Evolutionary conservation across 2,888 invertebrate genomes (phyloP).

Genomic region (Dicyrtomina minuta): DNA sequence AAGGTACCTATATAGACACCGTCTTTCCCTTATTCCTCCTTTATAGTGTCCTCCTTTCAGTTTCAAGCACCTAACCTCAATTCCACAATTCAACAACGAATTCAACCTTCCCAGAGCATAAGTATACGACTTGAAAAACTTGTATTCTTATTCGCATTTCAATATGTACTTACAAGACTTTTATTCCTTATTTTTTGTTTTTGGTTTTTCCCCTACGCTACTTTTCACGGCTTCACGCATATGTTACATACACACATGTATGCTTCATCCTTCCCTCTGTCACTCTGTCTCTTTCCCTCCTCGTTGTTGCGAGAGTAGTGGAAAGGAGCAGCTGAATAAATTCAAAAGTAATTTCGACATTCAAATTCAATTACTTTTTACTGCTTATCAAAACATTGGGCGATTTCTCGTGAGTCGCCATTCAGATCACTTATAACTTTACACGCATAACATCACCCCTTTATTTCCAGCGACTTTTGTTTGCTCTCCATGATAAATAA

Average conservation of each 20-base stretch:
- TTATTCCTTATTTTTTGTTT: neutral
- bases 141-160: neutral
- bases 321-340: conserved; percentile 22
- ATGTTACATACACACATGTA: too few relatives aligned
- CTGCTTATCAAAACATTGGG: conserved; percentile 23
- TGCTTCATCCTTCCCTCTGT: too few relatives aligned
- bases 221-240: too few relatives aligned
- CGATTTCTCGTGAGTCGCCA: conserved; percentile 12
- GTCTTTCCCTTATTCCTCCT: neutral
- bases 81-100: neutral
- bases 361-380: conserved; percentile 29
- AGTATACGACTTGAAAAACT: neutral
- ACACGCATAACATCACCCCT: too few relatives aligned
- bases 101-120: neutral
- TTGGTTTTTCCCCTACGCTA: too few relatives aligned
- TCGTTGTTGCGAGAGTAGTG: neutral
- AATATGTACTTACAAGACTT: neutral
- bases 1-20: neutral
- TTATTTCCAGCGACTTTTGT: too few relatives aligned
- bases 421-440: conserved; percentile 5
- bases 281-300: neutral
- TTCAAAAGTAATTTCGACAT: conserved; percentile 2
- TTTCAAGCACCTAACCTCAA: conserved; percentile 7
- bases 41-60: neutral
- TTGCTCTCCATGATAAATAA: too few relatives aligned